Evolutionary conservation across 2,888 invertebrate species (phyloP).

Genomic region (Tryphoninae sp.): DNA sequence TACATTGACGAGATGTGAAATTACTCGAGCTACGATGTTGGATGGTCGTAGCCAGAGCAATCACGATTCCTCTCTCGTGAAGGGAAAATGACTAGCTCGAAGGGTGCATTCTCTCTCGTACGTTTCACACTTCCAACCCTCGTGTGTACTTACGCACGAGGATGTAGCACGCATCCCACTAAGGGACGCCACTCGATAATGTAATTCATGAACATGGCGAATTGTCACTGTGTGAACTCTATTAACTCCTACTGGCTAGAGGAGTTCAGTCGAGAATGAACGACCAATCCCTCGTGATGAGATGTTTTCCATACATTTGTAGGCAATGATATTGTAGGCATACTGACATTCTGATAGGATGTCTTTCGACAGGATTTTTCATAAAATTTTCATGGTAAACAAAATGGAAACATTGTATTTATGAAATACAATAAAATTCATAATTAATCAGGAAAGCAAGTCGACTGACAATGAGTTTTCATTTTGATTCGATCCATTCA

Average conservation of each 20-base stretch:
- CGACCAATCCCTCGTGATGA: conserved; percentile 22
- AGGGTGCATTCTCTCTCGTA: conserved; percentile 70
- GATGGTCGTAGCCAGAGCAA: conserved; percentile 61
- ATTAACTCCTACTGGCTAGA: conserved; percentile 57
- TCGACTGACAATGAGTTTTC: neutral
- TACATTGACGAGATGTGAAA: conserved; percentile 69
- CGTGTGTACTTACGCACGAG: conserved; percentile 19
- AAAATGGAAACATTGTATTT: neutral
- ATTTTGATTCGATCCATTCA: neutral
- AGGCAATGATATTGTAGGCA: neutral
- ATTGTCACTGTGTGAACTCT: conserved; percentile 49
- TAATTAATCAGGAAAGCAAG: neutral
- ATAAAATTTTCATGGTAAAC: neutral
- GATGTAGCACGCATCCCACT: conserved; percentile 10
- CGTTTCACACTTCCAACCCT: conserved; percentile 32
- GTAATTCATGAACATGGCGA: conserved; percentile 67
- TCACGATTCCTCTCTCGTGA: conserved; percentile 52
- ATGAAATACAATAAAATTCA: neutral
- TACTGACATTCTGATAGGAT: no score
- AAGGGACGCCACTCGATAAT: conserved; percentile 65
- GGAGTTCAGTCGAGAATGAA: conserved; percentile 41
- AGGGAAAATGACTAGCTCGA: conserved; percentile 63
- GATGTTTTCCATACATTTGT: neutral
- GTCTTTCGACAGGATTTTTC: neutral
- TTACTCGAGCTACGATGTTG: conserved; percentile 67